A percentile compares a stretch with the other conserved stretches of the same genome.
Evolutionary conservation across 2,888 invertebrate genomes (phyloP).

Genomic region (Dioctria rufipes): DNA sequence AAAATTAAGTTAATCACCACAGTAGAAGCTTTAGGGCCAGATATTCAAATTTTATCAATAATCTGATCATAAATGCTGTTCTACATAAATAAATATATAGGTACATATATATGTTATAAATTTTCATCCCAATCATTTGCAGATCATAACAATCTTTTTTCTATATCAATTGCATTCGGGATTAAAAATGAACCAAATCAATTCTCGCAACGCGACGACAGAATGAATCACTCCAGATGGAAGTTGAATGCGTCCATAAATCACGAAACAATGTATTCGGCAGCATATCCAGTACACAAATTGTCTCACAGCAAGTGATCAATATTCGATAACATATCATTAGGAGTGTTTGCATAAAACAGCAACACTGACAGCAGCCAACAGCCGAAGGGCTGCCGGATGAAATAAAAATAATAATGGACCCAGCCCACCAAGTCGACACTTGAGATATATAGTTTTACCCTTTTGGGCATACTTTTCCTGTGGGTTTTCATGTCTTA

Average conservation of each 20-base stretch:
- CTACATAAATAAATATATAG: too few species aligned
- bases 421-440: slow-evolving; percentile 50
- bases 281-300: slow-evolving; percentile 71
- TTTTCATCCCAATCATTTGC: too few species aligned
- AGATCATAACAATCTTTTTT: not conserved
- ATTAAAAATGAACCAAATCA: slow-evolving; percentile 30
- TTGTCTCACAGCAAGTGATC: slow-evolving; percentile 65
- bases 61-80: too few species aligned
- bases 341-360: slow-evolving; percentile 58
- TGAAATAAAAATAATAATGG: slow-evolving; percentile 55
- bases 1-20: too few species aligned
- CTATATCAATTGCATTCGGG: slow-evolving; percentile 28
- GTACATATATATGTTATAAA: too few species aligned
- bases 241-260: slow-evolving; percentile 58
- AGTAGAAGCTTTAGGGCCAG: too few species aligned
- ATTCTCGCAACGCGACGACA: slow-evolving; percentile 37
- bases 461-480: slow-evolving; percentile 43
- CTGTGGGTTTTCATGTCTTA: slow-evolving; percentile 42
- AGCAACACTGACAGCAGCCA: slow-evolving; percentile 37
- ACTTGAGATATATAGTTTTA: slow-evolving; percentile 43
- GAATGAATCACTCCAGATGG: slow-evolving; percentile 55
- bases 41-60: too few species aligned
- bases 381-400: slow-evolving; percentile 49
- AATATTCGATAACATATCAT: slow-evolving; percentile 58
- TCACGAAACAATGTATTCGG: slow-evolving; percentile 69